Evolutionary conservation across 2,113 vertebrate species (phyloP).

Genomic region (Euleptes europaea): DNA sequence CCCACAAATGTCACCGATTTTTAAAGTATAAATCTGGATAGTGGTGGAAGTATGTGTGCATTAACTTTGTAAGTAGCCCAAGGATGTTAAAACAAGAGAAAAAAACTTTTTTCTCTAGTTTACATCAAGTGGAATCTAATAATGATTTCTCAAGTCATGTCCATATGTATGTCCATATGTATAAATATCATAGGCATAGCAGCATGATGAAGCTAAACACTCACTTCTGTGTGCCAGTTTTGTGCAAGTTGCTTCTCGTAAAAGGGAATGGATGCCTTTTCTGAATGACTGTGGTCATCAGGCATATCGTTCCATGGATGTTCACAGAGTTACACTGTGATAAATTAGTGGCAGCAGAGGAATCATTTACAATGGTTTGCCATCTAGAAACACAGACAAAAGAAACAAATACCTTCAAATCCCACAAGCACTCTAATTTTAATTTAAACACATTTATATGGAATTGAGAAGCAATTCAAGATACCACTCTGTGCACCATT

Average conservation of each 20-base stretch:
- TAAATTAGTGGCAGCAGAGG: not conserved
- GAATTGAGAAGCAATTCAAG: not conserved
- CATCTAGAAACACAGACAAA: not conserved
- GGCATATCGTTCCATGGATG: not conserved
- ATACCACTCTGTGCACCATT: not conserved
- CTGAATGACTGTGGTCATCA: not conserved
- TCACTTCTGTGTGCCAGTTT: too few species aligned
- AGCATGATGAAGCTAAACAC: not conserved
- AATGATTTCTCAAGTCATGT: not conserved
- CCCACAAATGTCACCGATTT: not conserved
- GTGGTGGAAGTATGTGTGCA: not conserved
- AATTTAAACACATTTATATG: not conserved
- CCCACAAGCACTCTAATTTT: not conserved
- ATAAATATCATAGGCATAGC: not conserved
- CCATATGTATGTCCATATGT: too few species aligned
- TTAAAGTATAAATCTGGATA: not conserved
- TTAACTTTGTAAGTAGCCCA: not conserved
- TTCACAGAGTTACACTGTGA: not conserved
- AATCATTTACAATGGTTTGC: not conserved
- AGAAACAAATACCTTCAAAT: not conserved
- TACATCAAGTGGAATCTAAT: not conserved
- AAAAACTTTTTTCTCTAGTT: not conserved
- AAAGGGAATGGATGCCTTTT: not conserved
- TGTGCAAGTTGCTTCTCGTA: too few species aligned
- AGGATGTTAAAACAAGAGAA: not conserved